Evolutionary conservation across 2,888 invertebrate species (phyloP).

Genomic region (Toxonevra muliebris): DNA sequence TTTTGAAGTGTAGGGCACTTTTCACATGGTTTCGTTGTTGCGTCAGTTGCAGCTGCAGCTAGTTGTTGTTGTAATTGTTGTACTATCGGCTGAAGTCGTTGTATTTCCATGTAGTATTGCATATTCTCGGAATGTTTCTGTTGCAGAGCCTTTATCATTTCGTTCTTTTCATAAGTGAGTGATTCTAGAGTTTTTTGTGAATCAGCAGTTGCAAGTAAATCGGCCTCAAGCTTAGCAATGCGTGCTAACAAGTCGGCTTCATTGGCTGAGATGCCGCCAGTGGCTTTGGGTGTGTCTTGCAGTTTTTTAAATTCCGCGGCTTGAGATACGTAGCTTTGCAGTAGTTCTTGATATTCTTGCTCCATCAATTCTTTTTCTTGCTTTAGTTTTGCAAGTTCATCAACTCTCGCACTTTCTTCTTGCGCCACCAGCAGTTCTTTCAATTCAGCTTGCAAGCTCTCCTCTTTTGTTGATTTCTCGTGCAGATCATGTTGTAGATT

Average conservation of each 20-base stretch:
- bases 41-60: constrained; percentile 18
- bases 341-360: constrained; percentile 33
- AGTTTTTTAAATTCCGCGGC: constrained; percentile 27
- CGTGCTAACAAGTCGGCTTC: constrained; percentile 21
- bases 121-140: constrained; percentile 87
- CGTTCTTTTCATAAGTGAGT: constrained; percentile 71
- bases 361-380: constrained; percentile 35
- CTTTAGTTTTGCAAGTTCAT: constrained; percentile 33
- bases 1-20: constrained; percentile 48
- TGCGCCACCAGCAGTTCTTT: constrained; percentile 6
- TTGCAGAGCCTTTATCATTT: constrained; percentile 77
- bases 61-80: constrained; percentile 64
- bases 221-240: constrained; percentile 44
- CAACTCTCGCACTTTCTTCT: constrained; percentile 8
- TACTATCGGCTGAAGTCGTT: constrained; percentile 74
- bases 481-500: constrained; percentile 28
- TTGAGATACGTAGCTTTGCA: constrained; percentile 31
- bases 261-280: constrained; percentile 27
- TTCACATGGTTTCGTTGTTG: constrained; percentile 40
- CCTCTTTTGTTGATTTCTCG: constrained; percentile 16
- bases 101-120: constrained; percentile 86
- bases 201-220: constrained; percentile 43
- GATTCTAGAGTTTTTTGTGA: constrained; percentile 51
- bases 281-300: constrained; percentile 22
- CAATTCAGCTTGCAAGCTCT: constrained; percentile 17